Percentiles rank a stretch among this genome's conserved stretches.
Evolutionary conservation across 2,888 invertebrate species (phyloP).

Genomic region (Leucania comma): DNA sequence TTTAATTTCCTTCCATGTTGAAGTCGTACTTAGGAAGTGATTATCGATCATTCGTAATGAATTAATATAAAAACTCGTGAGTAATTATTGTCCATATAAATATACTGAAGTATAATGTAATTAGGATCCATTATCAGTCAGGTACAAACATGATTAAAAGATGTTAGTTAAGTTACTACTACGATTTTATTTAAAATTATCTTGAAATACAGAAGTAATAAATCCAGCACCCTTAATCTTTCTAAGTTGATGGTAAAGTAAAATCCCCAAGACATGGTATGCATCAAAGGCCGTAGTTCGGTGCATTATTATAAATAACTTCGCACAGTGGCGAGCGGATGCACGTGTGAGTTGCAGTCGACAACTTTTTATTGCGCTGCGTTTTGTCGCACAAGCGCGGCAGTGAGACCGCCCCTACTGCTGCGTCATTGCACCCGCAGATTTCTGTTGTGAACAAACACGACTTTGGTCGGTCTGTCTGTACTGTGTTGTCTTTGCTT

Average conservation of each 20-base stretch:
- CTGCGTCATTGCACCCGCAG: slow-evolving; percentile 71
- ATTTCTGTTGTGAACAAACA: slow-evolving; percentile 67
- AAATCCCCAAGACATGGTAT: slow-evolving; percentile 45
- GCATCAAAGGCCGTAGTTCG: slow-evolving; percentile 51
- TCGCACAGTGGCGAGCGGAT: slow-evolving; percentile 86
- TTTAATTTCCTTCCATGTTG: slow-evolving; percentile 53
- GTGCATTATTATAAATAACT: slow-evolving; percentile 82
- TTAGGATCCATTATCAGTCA: not conserved
- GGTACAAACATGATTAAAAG: not conserved
- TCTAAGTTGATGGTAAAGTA: slow-evolving; percentile 24
- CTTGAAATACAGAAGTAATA: not conserved
- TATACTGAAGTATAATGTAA: not conserved
- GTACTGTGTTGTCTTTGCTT: slow-evolving; percentile 61
- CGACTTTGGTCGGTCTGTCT: slow-evolving; percentile 31
- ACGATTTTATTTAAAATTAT: too few species aligned
- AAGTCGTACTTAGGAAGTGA: slow-evolving; percentile 40
- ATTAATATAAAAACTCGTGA: slow-evolving; percentile 19
- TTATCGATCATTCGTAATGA: slow-evolving; percentile 30
- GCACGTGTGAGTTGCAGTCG: slow-evolving; percentile 87
- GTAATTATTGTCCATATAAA: slow-evolving; percentile 7
- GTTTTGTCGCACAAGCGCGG: slow-evolving; percentile 63
- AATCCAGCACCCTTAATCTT: slow-evolving; percentile 16
- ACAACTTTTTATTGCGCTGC: slow-evolving; percentile 83
- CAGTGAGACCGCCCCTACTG: slow-evolving; percentile 48
- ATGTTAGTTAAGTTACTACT: too few species aligned